Evolutionary conservation across 2,888 invertebrate genomes (phyloP).

Genomic region (Metallyticus violacea): DNA sequence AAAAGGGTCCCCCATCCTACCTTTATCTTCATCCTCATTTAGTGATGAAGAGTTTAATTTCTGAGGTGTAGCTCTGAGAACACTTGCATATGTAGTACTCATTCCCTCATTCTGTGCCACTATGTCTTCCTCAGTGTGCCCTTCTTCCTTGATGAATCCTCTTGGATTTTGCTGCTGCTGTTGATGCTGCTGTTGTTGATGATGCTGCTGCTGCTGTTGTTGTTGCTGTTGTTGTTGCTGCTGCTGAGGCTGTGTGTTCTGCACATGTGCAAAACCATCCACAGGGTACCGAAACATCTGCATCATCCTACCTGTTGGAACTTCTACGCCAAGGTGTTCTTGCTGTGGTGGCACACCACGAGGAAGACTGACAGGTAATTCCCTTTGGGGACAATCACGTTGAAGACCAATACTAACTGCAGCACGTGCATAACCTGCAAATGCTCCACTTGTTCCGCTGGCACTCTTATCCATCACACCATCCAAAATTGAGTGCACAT

Average conservation of each 20-base stretch:
- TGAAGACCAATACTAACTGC: conserved; percentile 31
- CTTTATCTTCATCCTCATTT: conserved; percentile 1
- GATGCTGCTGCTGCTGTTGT: conserved; percentile 29
- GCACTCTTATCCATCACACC: neutral
- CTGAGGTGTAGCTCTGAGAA: conserved; percentile 38
- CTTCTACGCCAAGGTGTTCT: neutral
- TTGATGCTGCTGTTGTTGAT: conserved; percentile 30
- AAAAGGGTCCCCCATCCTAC: conserved; percentile 45
- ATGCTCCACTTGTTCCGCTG: conserved; percentile 33
- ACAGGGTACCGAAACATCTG: conserved; percentile 39
- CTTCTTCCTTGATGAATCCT: conserved; percentile 2
- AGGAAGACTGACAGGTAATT: neutral
- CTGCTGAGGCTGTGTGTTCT: conserved; percentile 32
- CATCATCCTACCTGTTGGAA: neutral
- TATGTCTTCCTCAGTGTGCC: neutral
- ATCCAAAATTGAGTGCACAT: conserved; percentile 32
- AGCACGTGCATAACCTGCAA: conserved; percentile 38
- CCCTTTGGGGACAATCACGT: neutral
- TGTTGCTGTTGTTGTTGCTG: conserved; percentile 31
- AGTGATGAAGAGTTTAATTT: neutral
- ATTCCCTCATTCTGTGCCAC: neutral
- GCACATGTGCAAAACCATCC: conserved; percentile 28
- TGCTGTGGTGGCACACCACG: neutral
- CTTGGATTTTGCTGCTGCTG: conserved; percentile 17
- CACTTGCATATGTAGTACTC: conserved; percentile 43